Percentiles rank a stretch among this genome's conserved stretches.
These are phyloP conservation scores for Euura lappo DNA, from an alignment of 1,140 invertebrate species.

Conservation along the genomic window DNA sequence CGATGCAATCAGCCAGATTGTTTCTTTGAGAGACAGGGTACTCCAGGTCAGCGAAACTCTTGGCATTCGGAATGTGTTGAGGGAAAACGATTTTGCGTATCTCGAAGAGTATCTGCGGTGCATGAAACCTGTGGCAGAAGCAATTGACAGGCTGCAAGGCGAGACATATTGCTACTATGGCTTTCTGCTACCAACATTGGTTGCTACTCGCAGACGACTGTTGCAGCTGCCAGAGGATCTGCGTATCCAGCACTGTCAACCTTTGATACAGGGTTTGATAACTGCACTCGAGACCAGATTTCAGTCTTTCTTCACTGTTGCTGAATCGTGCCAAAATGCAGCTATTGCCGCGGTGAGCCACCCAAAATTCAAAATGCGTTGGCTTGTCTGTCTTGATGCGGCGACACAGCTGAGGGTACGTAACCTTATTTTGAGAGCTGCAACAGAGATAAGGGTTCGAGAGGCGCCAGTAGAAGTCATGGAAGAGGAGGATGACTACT, in stretches of 20 bases:
- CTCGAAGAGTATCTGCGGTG: constrained; percentile 8
- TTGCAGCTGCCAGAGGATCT: background rate
- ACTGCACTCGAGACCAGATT: no score
- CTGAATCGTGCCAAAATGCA: background rate
- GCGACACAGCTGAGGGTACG: background rate
- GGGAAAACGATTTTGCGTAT: constrained; percentile 11
- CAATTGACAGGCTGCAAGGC: constrained; percentile 22
- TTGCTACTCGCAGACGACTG: constrained; percentile 16
- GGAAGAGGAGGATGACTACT: no score
- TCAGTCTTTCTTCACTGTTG: no score
- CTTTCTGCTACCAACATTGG: constrained; percentile 23
- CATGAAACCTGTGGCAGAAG: constrained; percentile 23
- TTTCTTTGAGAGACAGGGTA: constrained; percentile 16
- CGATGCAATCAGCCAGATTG: constrained; percentile 15
- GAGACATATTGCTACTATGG: constrained; percentile 17
- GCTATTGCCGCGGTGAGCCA: constrained; percentile 13
- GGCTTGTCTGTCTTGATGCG: background rate
- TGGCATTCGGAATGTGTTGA: background rate
- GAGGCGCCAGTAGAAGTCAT: no score
- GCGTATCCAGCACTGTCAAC: background rate
- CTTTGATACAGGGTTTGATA: constrained; percentile 15
- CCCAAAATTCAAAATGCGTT: constrained; percentile 9
- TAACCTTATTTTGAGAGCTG: background rate
- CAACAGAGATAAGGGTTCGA: background rate
- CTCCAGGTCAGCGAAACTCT: background rate